Base-by-base conservation (phyloP, 2,113 vertebrate genomes). In the Mola mola region DNA sequence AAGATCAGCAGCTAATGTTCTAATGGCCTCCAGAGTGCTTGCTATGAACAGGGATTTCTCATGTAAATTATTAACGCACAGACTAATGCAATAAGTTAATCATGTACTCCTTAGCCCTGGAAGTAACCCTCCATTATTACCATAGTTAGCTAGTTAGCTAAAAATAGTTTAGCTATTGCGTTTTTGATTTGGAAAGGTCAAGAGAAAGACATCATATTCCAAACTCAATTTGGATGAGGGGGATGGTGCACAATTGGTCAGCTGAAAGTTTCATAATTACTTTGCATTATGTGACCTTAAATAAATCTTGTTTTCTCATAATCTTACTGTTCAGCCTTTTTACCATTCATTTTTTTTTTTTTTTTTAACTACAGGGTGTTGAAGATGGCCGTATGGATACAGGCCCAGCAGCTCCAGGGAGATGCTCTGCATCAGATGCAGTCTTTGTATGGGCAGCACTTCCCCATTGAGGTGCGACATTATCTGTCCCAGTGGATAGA, bases 341-440 rank as follows among this genome's bases (percentile, higher is more conserved):
- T 28, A 5, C 26, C 26, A 5, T 4, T 5, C 8, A 8, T 28
- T 28, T 8, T 13, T 13, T 10, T 2, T 3, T 42, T 9, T 10
- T 34, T 10, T 51, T 29, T 31, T 16, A 33, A 19, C 47, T 15
- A 0, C 85, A 96, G 95, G 94, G 91, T 86, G 77, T 87, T 81
- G 87, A 91, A 89, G 89, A 99, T 98, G 97, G 95, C 97, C 0
- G 95, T 96, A 88, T 98, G 97, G 97, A 98, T 98, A 84, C 96
- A 97, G 92, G 97, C 96, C 70, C 97, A 99, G 92, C 96, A 98
- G 92, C 93, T 99, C 44, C 96, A 98, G 87, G 97, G 97, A 1
- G 96, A 98, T 64, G 96, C 97, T 4, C 90, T 99, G 66, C 96
- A 96, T 83, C 96, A 98, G 91, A 98, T 98, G 96, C 97, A 99